These are phyloP conservation scores for Thymallus thymallus DNA, from an alignment of 2,113 vertebrate species.

Conservation along the genomic window DNA sequence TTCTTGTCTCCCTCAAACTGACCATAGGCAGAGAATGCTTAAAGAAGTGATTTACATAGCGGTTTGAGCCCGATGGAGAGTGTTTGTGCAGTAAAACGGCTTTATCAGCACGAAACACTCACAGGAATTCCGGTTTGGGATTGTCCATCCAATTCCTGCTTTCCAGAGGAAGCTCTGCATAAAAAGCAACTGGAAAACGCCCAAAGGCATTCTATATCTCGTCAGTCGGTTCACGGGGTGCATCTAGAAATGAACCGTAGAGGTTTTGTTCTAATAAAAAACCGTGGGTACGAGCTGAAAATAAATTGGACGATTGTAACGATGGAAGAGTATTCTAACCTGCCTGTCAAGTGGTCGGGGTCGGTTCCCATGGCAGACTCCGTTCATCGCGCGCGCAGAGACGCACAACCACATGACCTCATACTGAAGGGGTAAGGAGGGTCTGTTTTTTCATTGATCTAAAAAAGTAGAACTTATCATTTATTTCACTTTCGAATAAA, in stretches of 20 bases:
- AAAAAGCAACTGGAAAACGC: slow-evolving; percentile 89
- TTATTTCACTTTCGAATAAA: too few species aligned
- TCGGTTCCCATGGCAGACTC: slow-evolving; percentile 53
- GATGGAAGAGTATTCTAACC: slow-evolving; percentile 53
- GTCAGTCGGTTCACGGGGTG: slow-evolving; percentile 55
- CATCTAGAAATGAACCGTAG: slow-evolving; percentile 33
- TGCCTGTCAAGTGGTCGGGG: slow-evolving; percentile 29
- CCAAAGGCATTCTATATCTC: slow-evolving; percentile 75
- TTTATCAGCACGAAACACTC: slow-evolving; percentile 93
- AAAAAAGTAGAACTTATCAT: neutral
- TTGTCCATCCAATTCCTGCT: slow-evolving; percentile 93
- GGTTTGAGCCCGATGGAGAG: slow-evolving; percentile 67
- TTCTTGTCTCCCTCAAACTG: neutral
- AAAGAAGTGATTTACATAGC: slow-evolving; percentile 66
- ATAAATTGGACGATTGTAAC: slow-evolving; percentile 48
- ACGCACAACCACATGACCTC: slow-evolving; percentile 54
- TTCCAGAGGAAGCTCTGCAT: slow-evolving; percentile 89
- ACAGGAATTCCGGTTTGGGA: slow-evolving; percentile 96
- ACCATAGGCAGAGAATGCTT: slow-evolving; percentile 43
- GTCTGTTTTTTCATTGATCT: neutral
- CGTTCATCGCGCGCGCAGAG: slow-evolving; percentile 35
- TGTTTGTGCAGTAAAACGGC: slow-evolving; percentile 83
- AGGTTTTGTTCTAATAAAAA: slow-evolving; percentile 31
- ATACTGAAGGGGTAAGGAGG: slow-evolving; percentile 56
- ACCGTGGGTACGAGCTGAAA: slow-evolving; percentile 44